phyloP scores from a whole-genome alignment of 2,888 invertebrate species.

The Thereva nobilitata region DNA sequence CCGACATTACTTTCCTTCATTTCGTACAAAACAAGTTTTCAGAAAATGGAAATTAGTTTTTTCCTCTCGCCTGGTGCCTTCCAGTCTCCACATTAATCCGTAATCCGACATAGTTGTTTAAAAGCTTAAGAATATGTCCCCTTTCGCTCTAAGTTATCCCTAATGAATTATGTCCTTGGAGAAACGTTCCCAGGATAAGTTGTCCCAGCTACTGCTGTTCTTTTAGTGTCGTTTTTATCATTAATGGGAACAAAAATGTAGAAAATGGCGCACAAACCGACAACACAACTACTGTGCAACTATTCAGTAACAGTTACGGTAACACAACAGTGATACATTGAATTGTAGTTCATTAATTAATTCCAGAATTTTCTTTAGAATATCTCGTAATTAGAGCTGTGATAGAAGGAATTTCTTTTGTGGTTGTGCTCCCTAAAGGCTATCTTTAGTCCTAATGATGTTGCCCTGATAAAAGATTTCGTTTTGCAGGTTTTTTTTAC shows the following conservation, averaged over 20 bases:
- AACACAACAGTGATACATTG: no score
- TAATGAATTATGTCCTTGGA: conserved; percentile 11
- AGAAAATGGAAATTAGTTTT: conserved; percentile 32
- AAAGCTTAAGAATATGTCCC: conserved; percentile 28
- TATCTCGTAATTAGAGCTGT: no score
- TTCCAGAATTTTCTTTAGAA: no score
- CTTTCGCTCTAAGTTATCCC: conserved; percentile 14
- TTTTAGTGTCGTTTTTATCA: conserved; percentile 7
- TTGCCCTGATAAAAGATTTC: no score
- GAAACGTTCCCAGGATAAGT: not conserved
- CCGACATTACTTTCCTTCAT: not conserved
- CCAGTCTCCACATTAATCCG: conserved; percentile 19
- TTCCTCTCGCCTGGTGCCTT: conserved; percentile 19
- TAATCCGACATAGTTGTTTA: conserved; percentile 32
- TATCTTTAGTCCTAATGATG: no score
- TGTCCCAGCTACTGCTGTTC: not conserved
- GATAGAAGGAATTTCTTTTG: no score
- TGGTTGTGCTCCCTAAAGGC: no score
- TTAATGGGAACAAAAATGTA: conserved; percentile 11
- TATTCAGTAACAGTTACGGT: not conserved
- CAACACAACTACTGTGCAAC: not conserved
- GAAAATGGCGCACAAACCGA: not conserved
- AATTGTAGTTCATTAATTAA: no score
- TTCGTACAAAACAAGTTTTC: conserved; percentile 8
- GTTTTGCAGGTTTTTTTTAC: no score